Evolutionary conservation across 2,888 invertebrate species (phyloP), one percentile per base, ranked within the genome.

Genomic region (Ypsolopha scabrella): DNA sequence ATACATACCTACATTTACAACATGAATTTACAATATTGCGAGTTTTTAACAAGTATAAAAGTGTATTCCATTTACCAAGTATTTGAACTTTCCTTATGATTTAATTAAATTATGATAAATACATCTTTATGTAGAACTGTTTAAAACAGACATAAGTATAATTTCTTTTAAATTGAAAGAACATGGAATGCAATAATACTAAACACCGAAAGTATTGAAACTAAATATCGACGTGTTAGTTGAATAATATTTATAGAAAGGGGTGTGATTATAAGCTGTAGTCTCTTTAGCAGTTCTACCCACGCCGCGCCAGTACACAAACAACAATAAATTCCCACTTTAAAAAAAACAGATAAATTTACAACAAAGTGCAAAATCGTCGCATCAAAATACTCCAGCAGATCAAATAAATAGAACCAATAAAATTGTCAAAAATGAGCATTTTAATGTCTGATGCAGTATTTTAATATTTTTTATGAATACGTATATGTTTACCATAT

Each of bases 71-170:
- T 24, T 24, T 33, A 54, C 46, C 52, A 44, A 52, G 50, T 44
- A 50, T 47, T 54, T 48, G 43, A 57, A 60, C 56, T 60, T 59
- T 57, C 55, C 57, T 56, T 55, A 58, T 57, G 56, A 58, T 55
- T 56, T 13, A 37, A 11, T 37, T 37, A 1, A 10, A 4, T 46
- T 41, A 39, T 33, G 33, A 11, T 41, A 35, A 49, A 49, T 49
- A 49, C n/a, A 11, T 11, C 11, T 35, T n/a, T 47, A 47, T 47
- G 54, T 54, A 53, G 56, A 46, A 46, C n/a, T 35, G 36, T 46
- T 46, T 35, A 35, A 46, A 34, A 10, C 46, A 46, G 35, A 46
- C 10, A 33, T 24, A 8, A n/a, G n/a, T 44, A 45, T n/a, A 45
- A 10, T 44, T 10, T 6, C 1, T 24, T 45, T 24, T 24, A 44